These are phyloP conservation scores for Stenopsyche tienmushanensis DNA, from an alignment of 1,140 invertebrate genomes.

Conservation along the genomic window DNA sequence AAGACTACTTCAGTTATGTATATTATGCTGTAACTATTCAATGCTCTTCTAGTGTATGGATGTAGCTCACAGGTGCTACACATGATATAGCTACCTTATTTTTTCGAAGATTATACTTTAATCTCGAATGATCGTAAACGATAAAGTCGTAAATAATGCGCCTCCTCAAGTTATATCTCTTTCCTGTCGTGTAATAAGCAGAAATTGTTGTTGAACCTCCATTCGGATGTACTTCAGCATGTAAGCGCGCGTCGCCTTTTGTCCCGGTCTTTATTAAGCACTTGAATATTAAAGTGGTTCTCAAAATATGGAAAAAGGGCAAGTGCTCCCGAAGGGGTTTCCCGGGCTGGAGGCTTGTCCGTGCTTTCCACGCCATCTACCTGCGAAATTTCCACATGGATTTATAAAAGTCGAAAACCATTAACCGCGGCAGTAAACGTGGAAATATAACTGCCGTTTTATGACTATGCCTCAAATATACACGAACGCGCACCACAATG, in stretches of 20 bases:
- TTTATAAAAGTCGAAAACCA: constrained; percentile 28
- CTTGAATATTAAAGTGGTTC: constrained; percentile 2
- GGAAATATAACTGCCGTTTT: constrained; percentile 14
- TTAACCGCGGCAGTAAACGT: constrained; percentile 20
- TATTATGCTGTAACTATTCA: no score
- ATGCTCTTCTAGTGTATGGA: no score
- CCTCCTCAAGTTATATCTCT: no score
- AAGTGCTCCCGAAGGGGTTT: constrained; percentile 9
- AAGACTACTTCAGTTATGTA: no score
- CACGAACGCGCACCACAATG: constrained; percentile 12
- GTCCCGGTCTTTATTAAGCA: constrained; percentile 7
- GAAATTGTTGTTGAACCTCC: neutral
- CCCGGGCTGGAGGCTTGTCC: neutral
- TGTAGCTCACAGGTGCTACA: no score
- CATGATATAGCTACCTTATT: no score
- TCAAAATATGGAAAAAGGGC: constrained; percentile 10
- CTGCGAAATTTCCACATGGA: constrained; percentile 17
- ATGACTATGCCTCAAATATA: constrained; percentile 12
- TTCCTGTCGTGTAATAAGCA: neutral
- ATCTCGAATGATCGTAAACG: no score
- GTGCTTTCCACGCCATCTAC: neutral
- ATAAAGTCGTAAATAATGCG: no score
- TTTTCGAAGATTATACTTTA: no score
- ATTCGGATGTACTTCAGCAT: neutral
- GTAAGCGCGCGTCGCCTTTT: constrained; percentile 1